These are phyloP conservation scores for Vesta saturnalis DNA, from an alignment of 2,888 invertebrate species.

Conservation along the genomic window DNA sequence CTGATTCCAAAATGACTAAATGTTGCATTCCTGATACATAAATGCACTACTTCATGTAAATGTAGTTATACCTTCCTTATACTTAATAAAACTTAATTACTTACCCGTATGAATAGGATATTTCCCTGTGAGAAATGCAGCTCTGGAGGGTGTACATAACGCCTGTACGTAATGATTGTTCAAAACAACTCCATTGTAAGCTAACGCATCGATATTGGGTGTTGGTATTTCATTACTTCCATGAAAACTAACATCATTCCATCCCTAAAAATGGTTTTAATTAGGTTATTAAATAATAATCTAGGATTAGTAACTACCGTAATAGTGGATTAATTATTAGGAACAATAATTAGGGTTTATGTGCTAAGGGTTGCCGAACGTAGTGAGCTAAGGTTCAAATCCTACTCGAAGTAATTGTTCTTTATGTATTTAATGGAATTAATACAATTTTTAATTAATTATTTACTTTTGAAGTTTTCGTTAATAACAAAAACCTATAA, in stretches of 20 bases:
- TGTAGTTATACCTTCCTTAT: no score
- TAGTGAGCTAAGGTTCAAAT: no score
- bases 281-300: not conserved
- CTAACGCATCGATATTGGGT: conserved; percentile 90
- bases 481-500: no score
- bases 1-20: conserved; percentile 73
- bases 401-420: no score
- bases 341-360: no score
- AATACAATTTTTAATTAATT: no score
- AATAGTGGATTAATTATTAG: no score
- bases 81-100: no score
- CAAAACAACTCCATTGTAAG: conserved; percentile 86
- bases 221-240: conserved; percentile 89
- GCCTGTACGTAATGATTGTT: conserved; percentile 90
- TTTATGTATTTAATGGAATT: no score
- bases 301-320: not conserved
- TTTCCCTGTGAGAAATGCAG: conserved; percentile 85
- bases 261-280: conserved; percentile 77
- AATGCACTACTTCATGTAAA: not conserved
- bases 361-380: no score
- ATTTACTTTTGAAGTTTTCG: no score
- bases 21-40: conserved; percentile 73
- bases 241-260: conserved; percentile 92
- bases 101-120: conserved; percentile 68
- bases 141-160: conserved; percentile 87